Percentiles rank a stretch among this genome's conserved stretches.
Evolutionary conservation across 2,113 vertebrate genomes (phyloP).

Genomic region (Nannospalax galili): DNA sequence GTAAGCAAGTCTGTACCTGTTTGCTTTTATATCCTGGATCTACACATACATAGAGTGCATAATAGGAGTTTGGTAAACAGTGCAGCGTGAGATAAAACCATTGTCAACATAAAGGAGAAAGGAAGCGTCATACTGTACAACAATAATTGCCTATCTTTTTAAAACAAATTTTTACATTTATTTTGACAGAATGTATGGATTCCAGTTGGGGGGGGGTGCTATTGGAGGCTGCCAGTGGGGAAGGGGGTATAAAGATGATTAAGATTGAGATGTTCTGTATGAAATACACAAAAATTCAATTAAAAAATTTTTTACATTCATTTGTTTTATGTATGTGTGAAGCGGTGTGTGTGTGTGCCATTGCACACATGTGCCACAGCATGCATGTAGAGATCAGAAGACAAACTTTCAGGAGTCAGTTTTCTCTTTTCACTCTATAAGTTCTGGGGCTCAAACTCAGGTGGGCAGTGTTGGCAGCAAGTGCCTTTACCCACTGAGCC

Average conservation of each 20-base stretch:
- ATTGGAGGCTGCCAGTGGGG: no score
- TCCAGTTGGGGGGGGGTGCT: no score
- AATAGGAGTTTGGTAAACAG: not conserved
- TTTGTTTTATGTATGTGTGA: not conserved
- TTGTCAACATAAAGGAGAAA: not conserved
- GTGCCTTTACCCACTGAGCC: not conserved
- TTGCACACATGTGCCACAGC: no score
- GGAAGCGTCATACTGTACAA: not conserved
- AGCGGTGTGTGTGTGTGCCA: no score
- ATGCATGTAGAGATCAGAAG: not conserved
- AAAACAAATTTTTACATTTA: not conserved
- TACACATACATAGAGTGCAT: not conserved
- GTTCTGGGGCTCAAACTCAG: not conserved
- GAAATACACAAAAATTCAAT: no score
- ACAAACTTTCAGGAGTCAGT: no score
- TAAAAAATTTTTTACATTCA: not conserved
- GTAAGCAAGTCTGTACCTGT: not conserved
- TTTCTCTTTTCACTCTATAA: no score
- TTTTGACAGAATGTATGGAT: no score
- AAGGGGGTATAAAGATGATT: no score
- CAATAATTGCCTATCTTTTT: no score
- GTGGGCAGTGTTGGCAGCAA: not conserved
- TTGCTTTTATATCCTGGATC: not conserved
- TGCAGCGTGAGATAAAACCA: not conserved
- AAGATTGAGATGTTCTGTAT: no score